Base-by-base conservation (phyloP, 2,797 vertebrate genomes). In the Darevskia nairensis region DNA sequence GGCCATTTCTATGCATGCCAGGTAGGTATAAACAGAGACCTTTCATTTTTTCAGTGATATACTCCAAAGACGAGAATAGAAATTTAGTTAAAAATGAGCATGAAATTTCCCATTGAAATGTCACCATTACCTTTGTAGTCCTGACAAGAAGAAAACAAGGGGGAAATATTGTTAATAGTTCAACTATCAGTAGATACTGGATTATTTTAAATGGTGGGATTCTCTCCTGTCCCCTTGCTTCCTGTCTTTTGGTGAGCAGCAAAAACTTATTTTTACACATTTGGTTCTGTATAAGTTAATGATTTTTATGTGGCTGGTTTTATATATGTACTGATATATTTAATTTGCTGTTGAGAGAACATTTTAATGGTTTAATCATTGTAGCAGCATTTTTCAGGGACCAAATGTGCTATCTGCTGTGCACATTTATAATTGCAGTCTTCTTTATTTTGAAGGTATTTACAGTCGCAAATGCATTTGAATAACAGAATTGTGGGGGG, bases 1-100 rank as follows among this genome's bases (percentile, higher is more conserved):
- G 99, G 99, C 93, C 99, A 99, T 94, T 99, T 99, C 97, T 99
- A 99, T 97, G 98, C 99, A 95, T 99, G 99, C 96, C 99, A 99
- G 98, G 99, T 98, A 96, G 87, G 96, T 94, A n/a, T 79, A 77
- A 44, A n/a, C 8, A 41, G 21, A 84, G 71, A 82, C n/a, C 39
- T 46, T 64, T 77, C 61, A 32, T 41, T 76, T 89, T 82, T 11
- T 46, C 46, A 35, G 3, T 41, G 15, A 82, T 46, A 4, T 27
- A 27, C 64, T 23, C 27, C 64, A 27, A 21, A 69, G 29, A 69
- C 1, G 27, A 29, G 68, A 61, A 69, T 69, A 29, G 68, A 29
- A 69, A 69, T 69, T 11, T 69, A 29, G 27, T 69, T 69, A n/a
- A 8, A 69, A 69, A 25, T 69, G 75, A 78, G 9, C 6, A 19